Evolutionary conservation across 64 coral and sea anemone genomes (phyloP).

Genomic region (Stichodactyla mertensii): DNA sequence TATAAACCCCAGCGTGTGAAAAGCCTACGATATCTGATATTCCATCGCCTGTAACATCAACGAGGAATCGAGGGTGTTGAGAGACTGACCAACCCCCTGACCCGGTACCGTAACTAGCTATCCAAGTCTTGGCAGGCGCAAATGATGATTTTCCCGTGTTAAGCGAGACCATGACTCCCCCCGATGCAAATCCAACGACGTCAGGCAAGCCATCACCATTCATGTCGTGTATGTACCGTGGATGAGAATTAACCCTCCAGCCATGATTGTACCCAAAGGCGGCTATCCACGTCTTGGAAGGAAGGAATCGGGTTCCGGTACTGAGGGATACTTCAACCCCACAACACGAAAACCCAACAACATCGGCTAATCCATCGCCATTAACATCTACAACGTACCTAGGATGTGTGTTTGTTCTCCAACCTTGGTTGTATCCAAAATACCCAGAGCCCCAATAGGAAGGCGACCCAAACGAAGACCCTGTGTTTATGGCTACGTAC

Average conservation of each 20-base stretch:
- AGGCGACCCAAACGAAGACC: background rate
- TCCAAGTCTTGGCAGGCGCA: background rate
- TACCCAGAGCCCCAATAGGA: background rate
- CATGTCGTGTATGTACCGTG: slow-evolving; percentile 8
- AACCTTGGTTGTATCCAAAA: background rate
- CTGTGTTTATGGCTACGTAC: background rate
- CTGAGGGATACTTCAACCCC: background rate
- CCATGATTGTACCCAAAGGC: background rate
- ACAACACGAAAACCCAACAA: slow-evolving; percentile 24
- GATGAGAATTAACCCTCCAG: slow-evolving; percentile 7
- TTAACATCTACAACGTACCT: slow-evolving; percentile 20
- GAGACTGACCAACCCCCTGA: background rate
- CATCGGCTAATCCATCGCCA: slow-evolving; percentile 29
- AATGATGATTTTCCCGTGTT: background rate
- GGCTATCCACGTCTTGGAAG: background rate
- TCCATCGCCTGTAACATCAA: slow-evolving; percentile 28
- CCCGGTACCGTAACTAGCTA: background rate
- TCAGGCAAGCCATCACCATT: slow-evolving; percentile 27
- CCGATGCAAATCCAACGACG: background rate
- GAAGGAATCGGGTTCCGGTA: background rate
- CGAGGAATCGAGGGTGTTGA: background rate
- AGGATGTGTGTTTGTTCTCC: background rate
- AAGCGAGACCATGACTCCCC: background rate
- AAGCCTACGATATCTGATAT: slow-evolving; percentile 25
- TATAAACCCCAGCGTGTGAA: background rate